Conservation (phyloP, 2,797 vertebrate genomes). For the Salmo trutta region DNA sequence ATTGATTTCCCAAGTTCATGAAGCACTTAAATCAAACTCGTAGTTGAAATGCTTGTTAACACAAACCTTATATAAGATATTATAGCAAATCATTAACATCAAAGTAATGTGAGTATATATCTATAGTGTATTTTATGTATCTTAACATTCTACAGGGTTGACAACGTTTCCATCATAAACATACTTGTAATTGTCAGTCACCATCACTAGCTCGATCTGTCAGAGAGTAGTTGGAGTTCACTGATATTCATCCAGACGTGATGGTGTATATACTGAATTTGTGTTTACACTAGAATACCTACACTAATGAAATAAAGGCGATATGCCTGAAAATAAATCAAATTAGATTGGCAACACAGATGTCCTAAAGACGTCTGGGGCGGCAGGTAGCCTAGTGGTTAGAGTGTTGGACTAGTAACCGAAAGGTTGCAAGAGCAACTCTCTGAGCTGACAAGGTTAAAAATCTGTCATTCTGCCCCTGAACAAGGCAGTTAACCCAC, state of each 20-base stretch:
- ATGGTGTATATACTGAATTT: neutral
- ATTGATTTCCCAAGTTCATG: constrained; percentile 2
- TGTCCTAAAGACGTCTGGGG: neutral
- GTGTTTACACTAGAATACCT: neutral
- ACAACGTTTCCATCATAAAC: no score
- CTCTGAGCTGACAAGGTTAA: no score
- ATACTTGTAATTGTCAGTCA: neutral
- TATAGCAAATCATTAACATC: neutral
- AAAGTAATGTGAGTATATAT: no score
- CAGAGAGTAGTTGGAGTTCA: neutral
- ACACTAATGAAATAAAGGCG: neutral
- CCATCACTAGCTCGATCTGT: neutral
- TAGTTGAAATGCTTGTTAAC: neutral
- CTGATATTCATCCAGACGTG: neutral
- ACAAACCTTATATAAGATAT: neutral
- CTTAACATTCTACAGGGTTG: no score
- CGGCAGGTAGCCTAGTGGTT: no score
- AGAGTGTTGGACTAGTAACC: no score
- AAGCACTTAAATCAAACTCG: neutral
- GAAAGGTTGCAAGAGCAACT: no score
- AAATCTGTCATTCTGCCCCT: no score
- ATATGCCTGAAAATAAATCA: neutral
- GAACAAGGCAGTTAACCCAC: no score
- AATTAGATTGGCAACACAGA: neutral
- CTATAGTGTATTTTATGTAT: no score